Base-by-base conservation (phyloP, 2,113 vertebrate genomes). In the Spilogale gracilis region DNA sequence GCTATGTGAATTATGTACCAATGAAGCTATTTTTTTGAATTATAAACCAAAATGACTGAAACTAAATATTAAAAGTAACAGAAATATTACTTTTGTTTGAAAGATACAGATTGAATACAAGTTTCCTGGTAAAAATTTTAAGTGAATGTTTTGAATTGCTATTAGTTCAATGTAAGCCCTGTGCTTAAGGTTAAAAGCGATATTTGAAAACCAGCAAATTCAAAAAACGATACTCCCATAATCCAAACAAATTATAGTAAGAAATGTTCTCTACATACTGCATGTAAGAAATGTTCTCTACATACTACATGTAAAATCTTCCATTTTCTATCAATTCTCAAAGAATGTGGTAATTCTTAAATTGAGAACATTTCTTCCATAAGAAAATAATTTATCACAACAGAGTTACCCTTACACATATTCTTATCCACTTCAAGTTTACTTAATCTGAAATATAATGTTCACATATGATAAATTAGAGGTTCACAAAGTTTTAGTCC, bases 381-480 rank as follows among this genome's bases (percentile, higher is more conserved):
- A 80, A 86, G 48, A 92, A 94, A 90, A 74, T 90, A 85, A 81
- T 52, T 73, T 84, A 74, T 25, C 9, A 89, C 52, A 16, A 13
- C 18, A 89, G 30, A 97, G 25, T 85, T 93, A 91, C 0, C 23
- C 56, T 95, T 92, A 50, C 3, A 95, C 16, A 84, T 79, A 65
- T 58, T 84, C 23, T 87, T 84, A 81, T 20, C 23, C 48, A 94
- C 20, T 27, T 94, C 14, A 78, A 88, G 50, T 10, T 84, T 93
- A 88, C 30, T 93, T 69, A 95, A 74, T 69, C 38, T 18, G 58
- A 93, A 94, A 61, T 63, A 45, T 45, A 82, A 48, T 73, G 20
- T 25, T 93, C 48, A 92, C 43, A 96, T 6, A 82, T 23, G 30
- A 56, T 65, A 97, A 94, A 95, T 48, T 84, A 89, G 32, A 56